Percentiles rank a stretch among this genome's conserved stretches.
phyloP scores from a whole-genome alignment of 2,888 invertebrate species.

The Xestia rhomboidea region DNA sequence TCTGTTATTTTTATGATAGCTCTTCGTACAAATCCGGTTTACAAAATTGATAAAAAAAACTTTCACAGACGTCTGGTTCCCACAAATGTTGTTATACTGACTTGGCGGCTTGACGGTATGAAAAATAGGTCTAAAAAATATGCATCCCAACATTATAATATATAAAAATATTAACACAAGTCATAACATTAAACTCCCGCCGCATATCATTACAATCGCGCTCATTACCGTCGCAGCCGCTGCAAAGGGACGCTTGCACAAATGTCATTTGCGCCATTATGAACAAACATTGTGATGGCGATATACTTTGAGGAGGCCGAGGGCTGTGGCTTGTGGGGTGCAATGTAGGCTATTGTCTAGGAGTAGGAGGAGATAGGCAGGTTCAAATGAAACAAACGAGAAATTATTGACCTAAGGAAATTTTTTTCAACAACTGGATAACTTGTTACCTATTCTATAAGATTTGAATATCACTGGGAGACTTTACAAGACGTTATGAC shows the following conservation, averaged over 20 bases:
- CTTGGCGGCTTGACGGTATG: too few relatives aligned
- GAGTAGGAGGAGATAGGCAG: neutral
- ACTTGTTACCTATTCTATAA: too few relatives aligned
- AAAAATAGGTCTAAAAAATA: neutral
- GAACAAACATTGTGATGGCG: constrained; percentile 48
- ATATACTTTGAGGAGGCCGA: constrained; percentile 14
- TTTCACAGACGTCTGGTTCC: too few relatives aligned
- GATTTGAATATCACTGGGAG: neutral
- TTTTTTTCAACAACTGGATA: too few relatives aligned
- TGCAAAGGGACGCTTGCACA: constrained; percentile 42
- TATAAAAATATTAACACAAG: constrained; percentile 11
- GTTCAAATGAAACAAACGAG: neutral
- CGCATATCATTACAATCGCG: constrained; percentile 48
- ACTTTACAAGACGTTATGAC: neutral
- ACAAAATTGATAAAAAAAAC: too few relatives aligned
- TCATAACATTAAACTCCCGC: constrained; percentile 17
- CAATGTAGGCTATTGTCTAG: neutral
- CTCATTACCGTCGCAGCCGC: constrained; percentile 44
- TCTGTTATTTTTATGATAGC: neutral
- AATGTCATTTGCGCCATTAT: constrained; percentile 51
- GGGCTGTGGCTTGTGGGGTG: neutral
- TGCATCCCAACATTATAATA: neutral
- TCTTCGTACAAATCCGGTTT: neutral
- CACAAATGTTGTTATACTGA: neutral
- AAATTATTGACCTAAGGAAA: neutral